Base-by-base conservation (phyloP, 2,113 vertebrate genomes). In the Tylochromis polylepis region DNA sequence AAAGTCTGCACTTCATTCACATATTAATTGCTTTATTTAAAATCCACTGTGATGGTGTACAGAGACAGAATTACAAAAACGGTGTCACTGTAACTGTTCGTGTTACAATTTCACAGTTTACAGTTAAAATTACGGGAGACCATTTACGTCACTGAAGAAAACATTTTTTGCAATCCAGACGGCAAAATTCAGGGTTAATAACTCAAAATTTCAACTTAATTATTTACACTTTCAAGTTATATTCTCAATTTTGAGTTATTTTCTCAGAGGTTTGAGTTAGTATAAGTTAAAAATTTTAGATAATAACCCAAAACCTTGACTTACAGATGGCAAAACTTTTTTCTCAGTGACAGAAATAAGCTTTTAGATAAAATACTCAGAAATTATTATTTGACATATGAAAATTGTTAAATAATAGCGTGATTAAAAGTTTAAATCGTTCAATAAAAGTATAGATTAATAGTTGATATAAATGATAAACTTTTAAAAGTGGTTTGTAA, bases 171-270 rank as follows among this genome's bases (percentile, higher is more conserved):
- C 38, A 8, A 70, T 14, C 38, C 22, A 70, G 12, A 70, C 27
- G 38, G 14, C 65, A 70, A 43, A 46, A 70, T 70, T 70, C 38
- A 43, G 22, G 22, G 38, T 70, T 43, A 65, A 67, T 67, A 72
- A 27, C 14, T 72, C 38, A 72, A 46, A 72, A 18, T 43, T 46
- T 72, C 22, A 72, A 27, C 11, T 38, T 27, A 72, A 27, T 72
- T 27, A 70, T 14, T 70, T 43, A 24, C 14, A 70, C 10, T 70
- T 43, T 70, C 65, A 70, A 70, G 12, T 70, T 70, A 24, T 5
- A 43, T 72, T 27, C 38, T 27, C 22, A 27, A 18, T 27, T 46
- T 43, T 0, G 8, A 72, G 38, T 72, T 46, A 27, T 46, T 72
- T 43, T 72, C 15, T 9, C 65, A 70, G 38, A 70, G 0, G 22